phyloP scores from a whole-genome alignment of 2,113 vertebrate species.

The Pheucticus melanocephalus region DNA sequence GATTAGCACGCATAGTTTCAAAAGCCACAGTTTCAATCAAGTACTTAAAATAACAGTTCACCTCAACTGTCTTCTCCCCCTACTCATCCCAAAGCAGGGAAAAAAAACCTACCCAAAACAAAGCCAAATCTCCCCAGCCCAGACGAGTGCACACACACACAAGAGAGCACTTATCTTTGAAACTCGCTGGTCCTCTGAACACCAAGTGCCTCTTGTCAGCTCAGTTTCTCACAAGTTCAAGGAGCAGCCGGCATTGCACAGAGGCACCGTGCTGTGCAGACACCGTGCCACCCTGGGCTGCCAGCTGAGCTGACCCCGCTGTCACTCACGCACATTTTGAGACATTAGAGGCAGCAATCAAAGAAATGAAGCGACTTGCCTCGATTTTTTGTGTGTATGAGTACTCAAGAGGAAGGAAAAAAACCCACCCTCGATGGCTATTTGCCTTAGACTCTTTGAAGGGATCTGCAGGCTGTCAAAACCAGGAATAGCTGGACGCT shows the following conservation, averaged over 20 bases:
- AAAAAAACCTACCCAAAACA: not conserved
- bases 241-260: not conserved
- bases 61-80: not conserved
- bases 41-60: constrained; percentile 6
- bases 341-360: not conserved
- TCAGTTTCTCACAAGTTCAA: constrained; percentile 15
- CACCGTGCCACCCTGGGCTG: not conserved
- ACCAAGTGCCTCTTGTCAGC: not conserved
- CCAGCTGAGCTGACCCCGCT: not conserved
- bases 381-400: not conserved
- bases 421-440: not conserved
- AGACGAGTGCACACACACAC: not conserved
- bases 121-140: not conserved
- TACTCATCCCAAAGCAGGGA: fast-evolving
- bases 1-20: not conserved
- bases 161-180: not conserved
- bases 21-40: not conserved
- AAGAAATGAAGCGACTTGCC: not conserved
- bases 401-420: not conserved
- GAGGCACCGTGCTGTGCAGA: not conserved
- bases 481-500: not conserved
- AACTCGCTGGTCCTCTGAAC: not conserved
- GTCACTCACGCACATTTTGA: not conserved
- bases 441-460: not conserved
- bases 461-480: not conserved